Base-by-base conservation (phyloP, 1,140 invertebrate species). In the Drosophila mauritiana region DNA sequence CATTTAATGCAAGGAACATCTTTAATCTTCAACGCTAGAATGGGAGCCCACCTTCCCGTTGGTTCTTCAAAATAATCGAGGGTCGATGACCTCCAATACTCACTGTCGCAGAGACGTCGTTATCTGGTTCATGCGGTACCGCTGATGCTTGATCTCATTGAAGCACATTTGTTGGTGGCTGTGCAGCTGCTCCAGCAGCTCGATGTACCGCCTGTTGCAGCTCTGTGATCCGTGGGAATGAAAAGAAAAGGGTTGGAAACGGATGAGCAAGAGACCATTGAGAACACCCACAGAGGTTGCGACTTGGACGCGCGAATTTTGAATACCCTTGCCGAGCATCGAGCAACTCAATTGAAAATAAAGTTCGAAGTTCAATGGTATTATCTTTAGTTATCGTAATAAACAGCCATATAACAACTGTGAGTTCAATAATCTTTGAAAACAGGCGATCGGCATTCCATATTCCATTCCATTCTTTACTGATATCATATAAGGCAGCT, bases 121-220 rank as follows among this genome's bases (percentile, higher is more conserved):
- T 80, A 99, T 97, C 83, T 97, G 94, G 69, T 95, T 95, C 93
- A 98, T 95, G 49, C 97, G 94, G 93, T 98, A 98, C 67, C 95
- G 95, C 92, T 98, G 98, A 93, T 99, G 98, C 67, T 94, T 94
- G 69, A 98, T 95, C 88, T 97, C 96, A 91, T 97, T 96, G 46
- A 97, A 93, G 93, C 97, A 98, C 95, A 97, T 96, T 91, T 96
- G 95, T 93, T 99, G 98, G 13, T 97, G 93, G 77, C 95, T 95
- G 37, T 95, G 94, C 40, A 98, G 93, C 93, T 97, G 95, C 83
- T 97, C 96, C 67, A 98, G 93, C 93, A 97, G 96, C 53, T 95
- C 93, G 40, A 96, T 93, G 94, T 98, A 98, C 52, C 96, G 95
- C 88, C 96, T 96, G 92, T 97, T 72, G 95, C 91, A 74, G 93